Base-by-base conservation (phyloP, 2,113 vertebrate genomes). In the Entelurus aequoreus region DNA sequence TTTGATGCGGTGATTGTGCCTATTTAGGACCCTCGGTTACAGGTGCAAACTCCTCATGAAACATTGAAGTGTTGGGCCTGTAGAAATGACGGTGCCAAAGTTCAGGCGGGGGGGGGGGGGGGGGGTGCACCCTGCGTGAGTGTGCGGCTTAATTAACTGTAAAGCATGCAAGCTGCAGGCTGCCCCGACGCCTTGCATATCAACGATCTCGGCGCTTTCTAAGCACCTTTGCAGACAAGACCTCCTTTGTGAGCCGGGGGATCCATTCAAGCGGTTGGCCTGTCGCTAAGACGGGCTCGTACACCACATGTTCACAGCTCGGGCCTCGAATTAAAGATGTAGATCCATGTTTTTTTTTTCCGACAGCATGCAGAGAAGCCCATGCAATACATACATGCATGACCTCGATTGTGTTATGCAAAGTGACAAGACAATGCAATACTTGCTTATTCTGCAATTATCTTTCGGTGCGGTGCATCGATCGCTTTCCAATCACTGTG, bases 161-260 rank as follows among this genome's bases (percentile, higher is more conserved):
- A 86, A 88, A 88, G 87, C 87, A 83, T 89, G 84, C 80, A 77
- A 90, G 78, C 85, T 88, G 85, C 59, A 56, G 77, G 79, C 84
- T 82, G 85, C 77, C 75, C 88, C 60, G 81, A 88, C 84, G 91
- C 88, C 88, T 90, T 90, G 93, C 92, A 93, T 94, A 90, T 90
- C 90, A 93, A 93, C 91, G 89, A 91, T 87, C 79, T 77, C 69
- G 88, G 81, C 79, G 73, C 61, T 86, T 90, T 90, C 88, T 86
- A 81, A 90, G 88, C 82, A 85, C 83, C 80, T 89, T 86, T 54
- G 69, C 85, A 87, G 89, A 92, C 91, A 93, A 86, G 87, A 86
- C 86, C 78, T 78, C 81, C 91, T 92, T 93, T 93, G 92, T 93
- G 87, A 88, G 87, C 66, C 60, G 3, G 79, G 66, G 87, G 85